These are phyloP conservation scores for Colostygia pectinataria DNA, from an alignment of 2,888 invertebrate genomes.

Conservation along the genomic window DNA sequence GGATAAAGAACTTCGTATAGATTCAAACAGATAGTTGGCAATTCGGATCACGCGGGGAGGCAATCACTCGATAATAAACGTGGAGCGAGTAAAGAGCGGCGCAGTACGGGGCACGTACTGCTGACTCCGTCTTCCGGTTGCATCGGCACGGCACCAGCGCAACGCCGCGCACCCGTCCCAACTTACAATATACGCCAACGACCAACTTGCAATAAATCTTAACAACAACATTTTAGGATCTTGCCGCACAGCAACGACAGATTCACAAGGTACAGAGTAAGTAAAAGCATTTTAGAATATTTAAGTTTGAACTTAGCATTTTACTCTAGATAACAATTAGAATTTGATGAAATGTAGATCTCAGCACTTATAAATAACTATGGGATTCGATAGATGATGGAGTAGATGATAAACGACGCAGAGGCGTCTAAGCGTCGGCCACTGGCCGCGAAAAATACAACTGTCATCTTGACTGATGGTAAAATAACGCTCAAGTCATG, in stretches of 20 bases:
- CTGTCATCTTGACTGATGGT: conserved; percentile 81
- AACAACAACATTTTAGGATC: conserved; percentile 38
- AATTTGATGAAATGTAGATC: conserved; percentile 34
- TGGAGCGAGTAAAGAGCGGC: conserved; percentile 65
- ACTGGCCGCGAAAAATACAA: conserved; percentile 79
- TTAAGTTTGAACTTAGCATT: conserved; percentile 6
- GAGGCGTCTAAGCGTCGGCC: conserved; percentile 74
- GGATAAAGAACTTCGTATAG: conserved; percentile 58
- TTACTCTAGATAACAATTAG: conserved; percentile 16
- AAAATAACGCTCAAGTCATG: conserved; percentile 77
- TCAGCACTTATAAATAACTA: conserved; percentile 65
- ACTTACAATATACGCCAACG: conserved; percentile 43
- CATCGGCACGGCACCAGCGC: conserved; percentile 50
- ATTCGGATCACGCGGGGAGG: conserved; percentile 77
- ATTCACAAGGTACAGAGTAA: conserved; percentile 4
- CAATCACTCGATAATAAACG: conserved; percentile 81
- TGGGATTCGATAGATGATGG: conserved; percentile 60
- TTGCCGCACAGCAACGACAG: conserved; percentile 21
- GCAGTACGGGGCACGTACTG: conserved; percentile 65
- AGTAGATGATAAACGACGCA: conserved; percentile 76
- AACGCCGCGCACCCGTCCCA: conserved; percentile 36
- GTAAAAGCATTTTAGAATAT: conserved; percentile 1
- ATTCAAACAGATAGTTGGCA: conserved; percentile 64
- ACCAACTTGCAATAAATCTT: conserved; percentile 43
- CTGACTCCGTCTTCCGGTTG: conserved; percentile 62